Percentiles rank a stretch among this genome's conserved stretches.
phyloP scores from a whole-genome alignment of 2,113 vertebrate species.

The Bufo bufo region DNA sequence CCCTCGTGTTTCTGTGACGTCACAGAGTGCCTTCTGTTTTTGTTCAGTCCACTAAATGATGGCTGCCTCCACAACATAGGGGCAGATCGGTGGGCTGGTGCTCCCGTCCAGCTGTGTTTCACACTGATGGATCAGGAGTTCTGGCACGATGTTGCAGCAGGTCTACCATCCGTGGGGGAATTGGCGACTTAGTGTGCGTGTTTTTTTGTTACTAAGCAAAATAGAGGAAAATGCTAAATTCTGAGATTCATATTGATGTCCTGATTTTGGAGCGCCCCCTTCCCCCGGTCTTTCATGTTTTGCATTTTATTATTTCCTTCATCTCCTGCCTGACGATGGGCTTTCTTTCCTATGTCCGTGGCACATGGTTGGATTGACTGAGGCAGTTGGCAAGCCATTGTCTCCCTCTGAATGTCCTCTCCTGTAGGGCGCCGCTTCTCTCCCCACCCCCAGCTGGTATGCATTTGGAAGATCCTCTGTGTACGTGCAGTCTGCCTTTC shows the following conservation, averaged over 20 bases:
- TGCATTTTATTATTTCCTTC: not conserved
- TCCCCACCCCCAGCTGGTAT: slow-evolving; percentile 40
- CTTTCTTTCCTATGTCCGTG: not conserved
- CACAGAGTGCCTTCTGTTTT: not conserved
- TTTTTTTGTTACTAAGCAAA: not conserved
- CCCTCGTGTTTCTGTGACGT: not conserved
- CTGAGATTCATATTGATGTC: too few species aligned
- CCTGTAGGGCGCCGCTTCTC: not conserved
- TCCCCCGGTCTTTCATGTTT: too few species aligned
- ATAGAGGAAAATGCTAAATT: not conserved
- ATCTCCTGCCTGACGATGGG: not conserved
- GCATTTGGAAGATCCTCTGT: slow-evolving; percentile 30
- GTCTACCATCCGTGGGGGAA: too few species aligned
- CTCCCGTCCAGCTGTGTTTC: too few species aligned
- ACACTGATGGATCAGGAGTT: too few species aligned
- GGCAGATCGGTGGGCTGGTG: not conserved
- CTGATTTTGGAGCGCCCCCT: too few species aligned
- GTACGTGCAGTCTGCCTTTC: slow-evolving; percentile 45
- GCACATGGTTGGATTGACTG: not conserved
- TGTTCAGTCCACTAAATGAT: slow-evolving; percentile 1
- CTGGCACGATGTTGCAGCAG: not conserved
- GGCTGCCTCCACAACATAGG: not conserved
- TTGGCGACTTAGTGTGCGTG: not conserved
- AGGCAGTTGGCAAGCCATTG: slow-evolving; percentile 10
- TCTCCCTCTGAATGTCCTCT: slow-evolving; percentile 28